Percentiles rank a stretch among this genome's conserved stretches.
These are phyloP conservation scores for Nudaria mundana DNA, from an alignment of 2,888 invertebrate species.

Conservation along the genomic window DNA sequence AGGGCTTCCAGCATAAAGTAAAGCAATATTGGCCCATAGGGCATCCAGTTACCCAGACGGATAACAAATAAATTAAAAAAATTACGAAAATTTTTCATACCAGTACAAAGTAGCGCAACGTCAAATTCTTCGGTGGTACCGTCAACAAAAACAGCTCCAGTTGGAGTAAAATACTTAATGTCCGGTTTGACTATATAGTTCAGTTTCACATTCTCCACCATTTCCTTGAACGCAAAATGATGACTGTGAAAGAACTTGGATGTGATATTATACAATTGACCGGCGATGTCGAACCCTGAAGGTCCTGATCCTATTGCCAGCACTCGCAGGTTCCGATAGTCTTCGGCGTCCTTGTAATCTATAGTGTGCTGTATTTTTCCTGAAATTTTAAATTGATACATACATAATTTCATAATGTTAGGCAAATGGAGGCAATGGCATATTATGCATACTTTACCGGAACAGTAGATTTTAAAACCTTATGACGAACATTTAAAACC, in stretches of 20 bases:
- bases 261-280: slow-evolving; percentile 80
- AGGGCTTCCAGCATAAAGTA: too few relatives aligned
- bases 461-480: too few relatives aligned
- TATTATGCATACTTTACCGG: too few relatives aligned
- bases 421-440: too few relatives aligned
- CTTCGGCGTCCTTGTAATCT: slow-evolving; percentile 85
- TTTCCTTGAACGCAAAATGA: slow-evolving; percentile 73
- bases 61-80: too few relatives aligned
- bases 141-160: slow-evolving; percentile 82
- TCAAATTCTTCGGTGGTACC: slow-evolving; percentile 82
- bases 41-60: too few relatives aligned
- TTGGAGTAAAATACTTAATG: slow-evolving; percentile 66
- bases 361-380: slow-evolving; percentile 86
- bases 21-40: too few relatives aligned
- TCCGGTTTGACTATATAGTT: slow-evolving; percentile 79
- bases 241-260: slow-evolving; percentile 79
- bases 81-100: too few relatives aligned
- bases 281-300: slow-evolving; percentile 83
- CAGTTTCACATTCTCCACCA: slow-evolving; percentile 64
- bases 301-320: slow-evolving; percentile 86
- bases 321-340: slow-evolving; percentile 80
- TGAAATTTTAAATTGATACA: too few relatives aligned
- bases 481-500: too few relatives aligned
- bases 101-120: slow-evolving; percentile 87
- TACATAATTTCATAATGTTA: too few relatives aligned